Base-by-base conservation (phyloP, 2,888 invertebrate genomes). In the Chorisops tibialis region DNA sequence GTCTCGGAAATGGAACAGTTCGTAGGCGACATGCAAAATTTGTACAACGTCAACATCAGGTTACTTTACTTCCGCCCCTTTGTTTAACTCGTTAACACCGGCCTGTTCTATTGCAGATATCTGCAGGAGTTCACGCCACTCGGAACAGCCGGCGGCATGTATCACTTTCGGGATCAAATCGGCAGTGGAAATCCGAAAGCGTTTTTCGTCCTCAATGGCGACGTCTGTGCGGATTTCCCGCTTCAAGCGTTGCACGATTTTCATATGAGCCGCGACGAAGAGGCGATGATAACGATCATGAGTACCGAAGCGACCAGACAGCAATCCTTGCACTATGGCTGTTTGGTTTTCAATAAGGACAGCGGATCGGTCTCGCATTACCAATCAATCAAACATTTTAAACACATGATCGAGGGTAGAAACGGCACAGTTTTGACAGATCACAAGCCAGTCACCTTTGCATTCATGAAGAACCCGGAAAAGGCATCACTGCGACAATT, bases 211-310 rank as follows among this genome's bases (percentile, higher is more conserved):
- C 84, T 99, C 71, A 99, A 99, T 74, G 96, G 97, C 1, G 98
- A 98, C 79, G 96, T 98, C 0, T 98, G 98, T 75, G 92, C 96
- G 0, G 95, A 99, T 78, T 96, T 99, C 75, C 96, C 96, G 0
- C 79, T 97, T 12, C 82, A 84, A 67, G 90, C 94, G 66, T 84
- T 99, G 74, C 84, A 89, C 70, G 78, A 84, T 24, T 92, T 91
- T 74, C 93, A 95, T 72, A 81, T 79, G 48, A 80, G 80, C 67
- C 82, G 81, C 62, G 75, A 81, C 35, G 76, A 79, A 69, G 81
- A 85, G 60, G 72, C 87, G 67, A 81, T 89, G 82, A 82, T 90
- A 1, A 93, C 96, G 41, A 89, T 97, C 68, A 88, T 96, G 86
- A 91, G 91, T 3, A 96, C 93, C 7, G 91, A 96, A 81, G 95